These are phyloP conservation scores for Heterohyrax brucei DNA, from an alignment of 2,797 vertebrate genomes.

Conservation along the genomic window DNA sequence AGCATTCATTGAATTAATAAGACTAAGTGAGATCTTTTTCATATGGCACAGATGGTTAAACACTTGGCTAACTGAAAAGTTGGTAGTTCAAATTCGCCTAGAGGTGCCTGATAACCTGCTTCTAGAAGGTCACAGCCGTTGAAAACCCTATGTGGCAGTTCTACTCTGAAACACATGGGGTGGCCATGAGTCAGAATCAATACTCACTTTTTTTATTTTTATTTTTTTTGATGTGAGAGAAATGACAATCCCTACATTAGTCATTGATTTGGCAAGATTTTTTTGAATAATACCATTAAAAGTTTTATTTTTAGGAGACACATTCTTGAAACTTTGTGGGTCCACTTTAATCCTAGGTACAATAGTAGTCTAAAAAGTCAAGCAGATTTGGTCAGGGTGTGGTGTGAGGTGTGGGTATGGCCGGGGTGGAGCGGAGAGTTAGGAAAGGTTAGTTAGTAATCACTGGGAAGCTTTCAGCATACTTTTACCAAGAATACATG, in stretches of 20 bases:
- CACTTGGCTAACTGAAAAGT: neutral
- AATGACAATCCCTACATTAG: neutral
- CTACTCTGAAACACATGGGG: neutral
- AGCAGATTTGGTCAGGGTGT: neutral
- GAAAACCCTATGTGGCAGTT: neutral
- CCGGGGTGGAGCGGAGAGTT: slow-evolving; percentile 33
- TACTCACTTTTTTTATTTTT: neutral
- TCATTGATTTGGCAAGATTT: slow-evolving; percentile 49
- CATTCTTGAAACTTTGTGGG: slow-evolving; percentile 59
- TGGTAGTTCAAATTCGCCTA: neutral
- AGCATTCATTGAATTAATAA: neutral
- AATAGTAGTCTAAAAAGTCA: slow-evolving; percentile 33
- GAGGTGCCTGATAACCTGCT: neutral
- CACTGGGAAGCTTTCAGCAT: slow-evolving; percentile 63
- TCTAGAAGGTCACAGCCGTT: neutral
- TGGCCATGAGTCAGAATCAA: neutral
- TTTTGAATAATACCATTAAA: neutral
- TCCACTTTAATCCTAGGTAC: neutral
- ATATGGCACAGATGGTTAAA: neutral
- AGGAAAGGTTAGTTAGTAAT: slow-evolving; percentile 52
- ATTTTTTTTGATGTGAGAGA: neutral
- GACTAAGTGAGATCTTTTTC: slow-evolving; percentile 9
- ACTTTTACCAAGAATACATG: slow-evolving; percentile 52
- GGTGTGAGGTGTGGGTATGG: neutral
- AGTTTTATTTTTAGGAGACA: slow-evolving; percentile 37